Evolutionary conservation across 30 jellyfish, hydroid and myxozoan species (phyloP).

Genomic region (Aurelia aurita complex sp. Pacific): DNA sequence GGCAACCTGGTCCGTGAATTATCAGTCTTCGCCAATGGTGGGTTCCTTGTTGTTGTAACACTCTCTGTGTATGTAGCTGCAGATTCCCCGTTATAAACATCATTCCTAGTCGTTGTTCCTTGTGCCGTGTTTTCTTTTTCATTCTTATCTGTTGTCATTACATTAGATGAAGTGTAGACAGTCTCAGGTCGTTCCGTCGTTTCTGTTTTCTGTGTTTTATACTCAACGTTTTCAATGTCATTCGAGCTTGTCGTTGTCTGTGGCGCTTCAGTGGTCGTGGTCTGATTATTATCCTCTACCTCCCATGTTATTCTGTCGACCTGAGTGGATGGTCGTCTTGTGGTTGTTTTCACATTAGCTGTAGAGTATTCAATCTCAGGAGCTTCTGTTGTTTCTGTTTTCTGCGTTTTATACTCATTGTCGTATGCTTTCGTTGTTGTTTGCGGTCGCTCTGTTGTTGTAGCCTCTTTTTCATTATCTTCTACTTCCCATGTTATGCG

Average conservation of each 20-base stretch:
- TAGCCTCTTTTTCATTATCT: slow-evolving; percentile 4
- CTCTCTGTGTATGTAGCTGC: slow-evolving; percentile 8
- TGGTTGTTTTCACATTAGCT: background rate
- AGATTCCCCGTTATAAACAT: background rate
- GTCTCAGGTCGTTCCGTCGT: slow-evolving; percentile 3
- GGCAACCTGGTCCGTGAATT: slow-evolving; percentile 2
- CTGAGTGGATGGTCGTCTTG: background rate
- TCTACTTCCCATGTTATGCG: background rate
- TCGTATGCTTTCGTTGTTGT: background rate
- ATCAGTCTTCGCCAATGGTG: slow-evolving; percentile 25
- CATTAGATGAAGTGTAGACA: slow-evolving; percentile 15
- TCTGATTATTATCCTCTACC: background rate
- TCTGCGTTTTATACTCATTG: background rate
- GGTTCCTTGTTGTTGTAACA: slow-evolving; percentile 8
- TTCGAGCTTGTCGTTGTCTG: background rate
- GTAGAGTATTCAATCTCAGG: background rate
- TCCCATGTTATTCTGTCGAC: slow-evolving; percentile 22
- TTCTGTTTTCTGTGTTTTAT: background rate
- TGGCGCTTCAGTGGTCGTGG: background rate
- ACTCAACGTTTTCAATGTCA: background rate
- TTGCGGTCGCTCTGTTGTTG: slow-evolving; percentile 14
- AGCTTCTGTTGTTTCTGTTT: slow-evolving; percentile 12
- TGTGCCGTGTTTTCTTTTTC: slow-evolving; percentile 25
- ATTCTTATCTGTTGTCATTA: slow-evolving; percentile 16
- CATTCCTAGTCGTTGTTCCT: slow-evolving; percentile 30